Evolutionary conservation across 2,888 invertebrate genomes (phyloP), one percentile per base, ranked within the genome.

Genomic region (Sericinus montela): DNA sequence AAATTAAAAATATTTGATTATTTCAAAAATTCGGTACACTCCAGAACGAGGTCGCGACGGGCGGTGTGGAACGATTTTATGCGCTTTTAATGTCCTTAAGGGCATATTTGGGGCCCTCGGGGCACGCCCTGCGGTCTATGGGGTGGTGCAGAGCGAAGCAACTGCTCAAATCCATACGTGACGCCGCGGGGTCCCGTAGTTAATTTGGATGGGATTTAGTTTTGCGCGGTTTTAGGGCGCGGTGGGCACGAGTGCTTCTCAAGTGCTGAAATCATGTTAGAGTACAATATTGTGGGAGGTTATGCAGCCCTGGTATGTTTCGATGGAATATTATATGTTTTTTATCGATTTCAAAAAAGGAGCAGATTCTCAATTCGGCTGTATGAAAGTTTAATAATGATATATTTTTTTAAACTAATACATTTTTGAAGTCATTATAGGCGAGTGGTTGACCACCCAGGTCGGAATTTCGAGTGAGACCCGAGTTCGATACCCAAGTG

Each of bases 81-180:
- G 60, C 45, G 55, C 55, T 54, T 66, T 64, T 66, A 70, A 67
- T 62, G 62, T 67, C 72, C 67, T 73, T 75, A 75, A 72, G 68
- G 68, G 71, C 67, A 57, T 64, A 67, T 72, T 75, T 69, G 76
- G 67, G 65, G 58, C 74, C 78, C 72, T 76, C 72, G 65, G 80
- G 75, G 84, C 48, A 75, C 83, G 80, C 82, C 84, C 80, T 86
- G 85, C 59, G 85, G 85, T 85, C 70, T 62, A 56, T 42, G 54
- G 59, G 61, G 65, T 64, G 67, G 64, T 54, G 56, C 55, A 44
- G 34, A 54, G 55, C 49, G 54, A 59, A 59, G 59, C 68, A 65
- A 67, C 63, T 67, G 62, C 65, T 80, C 73, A 77, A 76, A 73
- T 63, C 63, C 60, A 69, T 69, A 69, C 72, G 52, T 51, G 45